Percentiles rank a stretch among this genome's conserved stretches.
Conservation (phyloP, 2,888 invertebrate species). For the Mechanitis messenoides region DNA sequence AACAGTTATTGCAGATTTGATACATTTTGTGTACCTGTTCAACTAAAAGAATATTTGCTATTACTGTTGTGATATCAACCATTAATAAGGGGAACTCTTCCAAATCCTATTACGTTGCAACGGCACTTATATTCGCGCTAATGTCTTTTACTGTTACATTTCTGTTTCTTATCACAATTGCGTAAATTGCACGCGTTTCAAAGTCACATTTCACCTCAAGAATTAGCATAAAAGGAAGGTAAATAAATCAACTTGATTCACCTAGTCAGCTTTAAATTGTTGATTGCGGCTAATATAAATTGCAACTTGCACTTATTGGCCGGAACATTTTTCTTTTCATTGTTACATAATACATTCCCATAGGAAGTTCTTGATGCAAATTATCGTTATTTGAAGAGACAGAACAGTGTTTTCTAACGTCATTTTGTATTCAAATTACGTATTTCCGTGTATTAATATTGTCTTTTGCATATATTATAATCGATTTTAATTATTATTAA, state of each 20-base stretch:
- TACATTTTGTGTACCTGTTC: neutral
- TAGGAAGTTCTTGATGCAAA: conserved; percentile 26
- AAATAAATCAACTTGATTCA: conserved; percentile 1
- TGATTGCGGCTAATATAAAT: conserved; percentile 9
- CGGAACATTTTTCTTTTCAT: conserved; percentile 19
- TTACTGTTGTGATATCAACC: conserved; percentile 16
- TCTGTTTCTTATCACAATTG: conserved; percentile 1
- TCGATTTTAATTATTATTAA: conserved; percentile 3
- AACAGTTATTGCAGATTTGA: conserved; percentile 3
- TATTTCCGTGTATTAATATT: conserved; percentile 10
- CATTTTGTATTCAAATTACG: conserved; percentile 16
- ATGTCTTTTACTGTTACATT: neutral
- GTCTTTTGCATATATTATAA: neutral
- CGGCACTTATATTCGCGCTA: neutral
- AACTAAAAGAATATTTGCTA: conserved; percentile 13
- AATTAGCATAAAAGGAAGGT: neutral
- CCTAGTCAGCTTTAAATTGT: neutral
- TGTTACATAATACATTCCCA: conserved; percentile 19
- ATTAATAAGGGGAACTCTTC: conserved; percentile 14
- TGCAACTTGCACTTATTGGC: conserved; percentile 1
- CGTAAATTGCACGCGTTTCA: neutral
- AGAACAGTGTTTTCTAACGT: conserved; percentile 7
- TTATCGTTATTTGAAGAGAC: conserved; percentile 19
- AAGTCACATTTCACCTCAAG: neutral
- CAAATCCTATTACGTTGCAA: neutral